phyloP scores from a whole-genome alignment of 2,797 vertebrate genomes.

The Urosaurus nigricauda region DNA sequence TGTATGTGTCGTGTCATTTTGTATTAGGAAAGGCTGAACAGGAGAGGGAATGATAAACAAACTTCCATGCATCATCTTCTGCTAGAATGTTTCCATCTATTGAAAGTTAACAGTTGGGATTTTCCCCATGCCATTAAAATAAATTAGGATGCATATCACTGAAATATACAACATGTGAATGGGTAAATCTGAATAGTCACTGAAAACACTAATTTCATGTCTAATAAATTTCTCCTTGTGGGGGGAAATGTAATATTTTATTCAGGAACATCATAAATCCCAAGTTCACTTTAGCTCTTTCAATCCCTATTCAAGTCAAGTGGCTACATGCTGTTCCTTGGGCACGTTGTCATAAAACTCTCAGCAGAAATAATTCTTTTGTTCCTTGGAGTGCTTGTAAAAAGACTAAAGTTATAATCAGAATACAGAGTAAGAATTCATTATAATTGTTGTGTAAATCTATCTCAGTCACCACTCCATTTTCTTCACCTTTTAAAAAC shows the following conservation, averaged over 20 bases:
- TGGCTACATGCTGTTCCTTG: constrained; percentile 2
- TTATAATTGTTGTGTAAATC: constrained; percentile 9
- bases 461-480: constrained; percentile 18
- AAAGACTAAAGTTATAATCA: background rate
- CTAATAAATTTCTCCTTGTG: background rate
- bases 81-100: background rate
- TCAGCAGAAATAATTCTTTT: constrained; percentile 26
- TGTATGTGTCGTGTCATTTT: background rate
- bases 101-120: background rate
- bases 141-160: background rate
- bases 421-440: constrained; percentile 17
- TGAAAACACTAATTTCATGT: background rate
- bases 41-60: too few relatives aligned
- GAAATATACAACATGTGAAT: background rate
- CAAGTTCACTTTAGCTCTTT: constrained; percentile 15
- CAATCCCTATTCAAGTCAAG: background rate
- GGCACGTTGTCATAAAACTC: background rate
- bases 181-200: background rate
- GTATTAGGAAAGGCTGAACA: too few relatives aligned
- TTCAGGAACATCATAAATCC: background rate
- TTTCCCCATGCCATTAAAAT: background rate
- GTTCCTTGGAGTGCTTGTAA: background rate
- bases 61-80: background rate
- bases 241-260: constrained; percentile 1
- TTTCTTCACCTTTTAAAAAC: background rate